Evolutionary conservation across 2,113 vertebrate genomes (phyloP), one percentile per base, ranked within the genome.

Genomic region (Paramormyrops kingsleyae): DNA sequence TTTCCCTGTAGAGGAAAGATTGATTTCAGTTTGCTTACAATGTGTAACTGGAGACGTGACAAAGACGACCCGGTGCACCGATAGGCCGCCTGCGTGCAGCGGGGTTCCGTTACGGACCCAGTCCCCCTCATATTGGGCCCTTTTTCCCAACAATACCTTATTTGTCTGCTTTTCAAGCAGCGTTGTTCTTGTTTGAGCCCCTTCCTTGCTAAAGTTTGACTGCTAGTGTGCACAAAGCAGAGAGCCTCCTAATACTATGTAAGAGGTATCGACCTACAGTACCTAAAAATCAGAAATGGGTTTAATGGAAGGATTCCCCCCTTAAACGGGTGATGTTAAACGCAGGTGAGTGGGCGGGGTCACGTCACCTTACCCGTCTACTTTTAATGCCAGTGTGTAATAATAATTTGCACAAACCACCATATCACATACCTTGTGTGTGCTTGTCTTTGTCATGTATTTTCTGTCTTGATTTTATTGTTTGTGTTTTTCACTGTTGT

Each of bases 11-110:
- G 50, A 24, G 70, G 49, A 53, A 80, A 46, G 70, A 83, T 83
- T 53, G 74, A 89, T 89, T 89, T 89, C 88, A 50, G 70, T 83
- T 89, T 50, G 88, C 88, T 89, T 53, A 80, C 70, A 80, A 89
- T 39, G 70, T 53, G 88, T 89, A 89, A 89, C 88, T 39, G 24
- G 74, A 89, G 70, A 77, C 74, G 10, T 53, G 46, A 80, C 31
- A 70, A 83, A 52, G 70, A 44, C 35, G 74, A 89, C 49, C 24
- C 44, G 8, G 8, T 42, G 83, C 44, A 84, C 44, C 21, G 1
- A 50, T 19, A 17, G 74, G 17, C 31, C 19, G 88, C 47, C 70
- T 2, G 50, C 35, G 13, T 52, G 19, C 88, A 56, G 19, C 19
- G 12, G 74, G 88, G 49, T 44, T 52, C 47, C 4, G 47, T 80